Evolutionary conservation across 2,113 vertebrate species (phyloP), one percentile per base, ranked within the genome.

Genomic region (Herpetotheres cachinnans): DNA sequence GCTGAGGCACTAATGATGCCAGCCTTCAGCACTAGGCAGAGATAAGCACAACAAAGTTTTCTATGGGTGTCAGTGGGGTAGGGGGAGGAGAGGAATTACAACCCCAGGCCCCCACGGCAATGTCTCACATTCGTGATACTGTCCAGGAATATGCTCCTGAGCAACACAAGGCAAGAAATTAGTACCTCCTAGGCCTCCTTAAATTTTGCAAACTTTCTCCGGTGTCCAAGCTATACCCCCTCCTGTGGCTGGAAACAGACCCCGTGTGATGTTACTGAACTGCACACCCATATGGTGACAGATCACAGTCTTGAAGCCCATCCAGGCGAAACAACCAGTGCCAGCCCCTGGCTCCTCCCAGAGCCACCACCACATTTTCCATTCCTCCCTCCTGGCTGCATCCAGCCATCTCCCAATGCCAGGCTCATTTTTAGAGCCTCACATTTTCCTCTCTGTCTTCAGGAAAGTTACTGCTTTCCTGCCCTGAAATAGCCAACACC

Each of bases 221-320:
- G 0, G 7, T n/a, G 30, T 61, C 32, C 63, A 86, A 77, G 15
- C 40, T 40, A 42, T 40, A 62, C 7, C 4, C 21, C 9, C 27
- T 52, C 36, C 52, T 10, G 32, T 17, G 29, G 30, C 36, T 66
- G 38, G n/a, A 87, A 91, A 77, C 40, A 85, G 82, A 62, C 7
- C 10, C 29, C 1, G 8, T 0, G 0, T 11, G 54, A 71, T 52
- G 13, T 66, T 91, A 78, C 0, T 61, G 69, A 94, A 67, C 63
- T 52, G 72, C 65, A 91, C 26, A 67, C 6, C 24, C 59, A 49
- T 40, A 93, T 15, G 61, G 82, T 26, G 22, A 87, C 25, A 62
- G 58, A 69, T 46, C 29, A 89, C 67, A 86, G 20, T 73, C 40
- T 46, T 76, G 61, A 97, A 82, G 84, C 14, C 54, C 46, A 78